A percentile compares a stretch with the other conserved stretches of the same genome.
Evolutionary conservation across 2,797 vertebrate species (phyloP).

Genomic region (Sebastes alutus): DNA sequence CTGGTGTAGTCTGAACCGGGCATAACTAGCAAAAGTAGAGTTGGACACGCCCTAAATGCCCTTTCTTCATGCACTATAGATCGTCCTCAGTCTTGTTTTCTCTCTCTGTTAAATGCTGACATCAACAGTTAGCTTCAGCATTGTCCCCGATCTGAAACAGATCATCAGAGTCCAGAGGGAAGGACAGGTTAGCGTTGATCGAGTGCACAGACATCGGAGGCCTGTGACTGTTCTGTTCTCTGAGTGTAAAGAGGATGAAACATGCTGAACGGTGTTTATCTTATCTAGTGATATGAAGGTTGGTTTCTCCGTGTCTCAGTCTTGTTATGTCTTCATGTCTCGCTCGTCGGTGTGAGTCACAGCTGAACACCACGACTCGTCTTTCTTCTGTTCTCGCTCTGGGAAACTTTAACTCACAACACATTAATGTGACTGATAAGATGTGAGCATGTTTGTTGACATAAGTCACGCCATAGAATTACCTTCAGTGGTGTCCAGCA

Average conservation of each 20-base stretch:
- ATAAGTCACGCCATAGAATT: neutral
- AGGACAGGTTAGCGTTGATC: neutral
- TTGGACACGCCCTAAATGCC: too few species aligned
- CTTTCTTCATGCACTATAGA: too few species aligned
- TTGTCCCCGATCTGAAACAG: neutral
- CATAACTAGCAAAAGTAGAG: too few species aligned
- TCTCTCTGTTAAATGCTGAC: neutral
- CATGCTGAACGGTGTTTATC: constrained; percentile 28
- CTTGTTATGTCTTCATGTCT: constrained; percentile 28
- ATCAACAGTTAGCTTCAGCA: neutral
- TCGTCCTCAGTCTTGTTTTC: too few species aligned
- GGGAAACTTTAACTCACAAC: neutral
- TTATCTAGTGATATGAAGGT: constrained; percentile 25
- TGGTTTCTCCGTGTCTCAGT: neutral
- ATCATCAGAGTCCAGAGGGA: constrained; percentile 11
- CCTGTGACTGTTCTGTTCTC: constrained; percentile 20
- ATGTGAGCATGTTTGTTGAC: neutral
- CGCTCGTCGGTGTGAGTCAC: constrained; percentile 3
- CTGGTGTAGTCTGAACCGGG: too few species aligned
- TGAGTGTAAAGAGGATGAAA: neutral
- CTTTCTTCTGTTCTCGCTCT: neutral
- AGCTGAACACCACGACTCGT: neutral
- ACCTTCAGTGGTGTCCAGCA: neutral
- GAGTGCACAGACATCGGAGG: neutral
- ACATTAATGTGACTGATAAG: neutral